These are phyloP conservation scores for Chrysina gloriosa DNA, from an alignment of 2,888 invertebrate genomes.

Conservation along the genomic window DNA sequence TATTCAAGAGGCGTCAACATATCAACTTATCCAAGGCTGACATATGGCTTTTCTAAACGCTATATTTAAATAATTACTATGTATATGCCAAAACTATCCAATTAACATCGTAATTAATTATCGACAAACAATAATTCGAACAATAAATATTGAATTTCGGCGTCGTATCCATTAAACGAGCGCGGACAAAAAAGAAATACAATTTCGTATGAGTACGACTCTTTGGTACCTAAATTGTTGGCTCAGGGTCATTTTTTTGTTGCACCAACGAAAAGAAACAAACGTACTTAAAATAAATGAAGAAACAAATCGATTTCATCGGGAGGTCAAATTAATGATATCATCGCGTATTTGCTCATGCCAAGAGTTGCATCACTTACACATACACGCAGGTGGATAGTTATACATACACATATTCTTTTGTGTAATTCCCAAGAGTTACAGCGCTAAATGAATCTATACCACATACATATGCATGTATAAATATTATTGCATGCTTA, in stretches of 20 bases:
- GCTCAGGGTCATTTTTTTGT: constrained; percentile 41
- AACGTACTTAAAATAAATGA: constrained; percentile 43
- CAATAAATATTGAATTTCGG: no score
- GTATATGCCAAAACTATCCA: no score
- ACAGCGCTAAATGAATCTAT: not conserved
- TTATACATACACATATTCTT: constrained; percentile 17
- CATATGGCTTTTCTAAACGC: no score
- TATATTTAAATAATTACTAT: no score
- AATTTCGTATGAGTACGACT: no score
- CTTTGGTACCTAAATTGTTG: constrained; percentile 26
- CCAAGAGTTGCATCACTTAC: constrained; percentile 43
- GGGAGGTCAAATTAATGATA: constrained; percentile 47
- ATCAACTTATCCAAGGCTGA: no score
- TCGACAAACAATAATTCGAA: no score
- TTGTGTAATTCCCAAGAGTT: not conserved
- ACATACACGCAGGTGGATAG: not conserved
- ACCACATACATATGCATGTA: not conserved
- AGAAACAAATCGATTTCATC: constrained; percentile 46
- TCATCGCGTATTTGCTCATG: constrained; percentile 46
- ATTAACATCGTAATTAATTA: no score
- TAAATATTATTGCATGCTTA: no score
- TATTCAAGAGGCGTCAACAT: no score
- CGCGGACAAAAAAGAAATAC: not conserved
- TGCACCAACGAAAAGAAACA: not conserved
- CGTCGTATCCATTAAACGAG: no score